These are phyloP conservation scores for Alosa alosa DNA, from an alignment of 2,113 vertebrate genomes.

Conservation along the genomic window DNA sequence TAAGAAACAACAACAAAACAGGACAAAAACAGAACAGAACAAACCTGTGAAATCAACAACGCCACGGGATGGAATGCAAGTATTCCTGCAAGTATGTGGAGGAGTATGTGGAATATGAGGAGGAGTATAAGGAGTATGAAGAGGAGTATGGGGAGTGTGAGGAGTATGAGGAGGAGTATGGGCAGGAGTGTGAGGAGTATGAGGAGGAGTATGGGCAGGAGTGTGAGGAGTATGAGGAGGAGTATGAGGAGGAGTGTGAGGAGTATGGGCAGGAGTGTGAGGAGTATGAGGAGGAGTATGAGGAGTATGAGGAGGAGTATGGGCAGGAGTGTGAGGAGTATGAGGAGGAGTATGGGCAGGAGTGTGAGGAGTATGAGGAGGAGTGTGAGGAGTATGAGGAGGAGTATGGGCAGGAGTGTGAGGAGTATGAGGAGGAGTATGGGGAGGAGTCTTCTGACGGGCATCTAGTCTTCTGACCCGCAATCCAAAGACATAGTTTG, in stretches of 20 bases:
- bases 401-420: not conserved
- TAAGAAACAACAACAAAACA: not conserved
- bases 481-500: not conserved
- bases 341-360: too few relatives aligned
- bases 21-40: not conserved
- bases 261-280: too few relatives aligned
- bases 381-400: not conserved
- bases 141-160: too few relatives aligned
- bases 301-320: not conserved
- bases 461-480: not conserved
- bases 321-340: too few relatives aligned
- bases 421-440: not conserved
- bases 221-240: too few relatives aligned
- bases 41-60: not conserved
- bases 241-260: too few relatives aligned
- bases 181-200: not conserved
- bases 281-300: not conserved
- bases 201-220: not conserved
- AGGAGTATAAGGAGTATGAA: not conserved
- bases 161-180: too few relatives aligned
- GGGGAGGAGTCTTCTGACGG: too few relatives aligned
- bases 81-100: too few relatives aligned
- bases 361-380: not conserved
- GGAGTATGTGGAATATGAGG: too few relatives aligned
- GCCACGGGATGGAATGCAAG: too few relatives aligned